Evolutionary conservation across 2,797 vertebrate species (phyloP).

Genomic region (Caiman crocodilus): DNA sequence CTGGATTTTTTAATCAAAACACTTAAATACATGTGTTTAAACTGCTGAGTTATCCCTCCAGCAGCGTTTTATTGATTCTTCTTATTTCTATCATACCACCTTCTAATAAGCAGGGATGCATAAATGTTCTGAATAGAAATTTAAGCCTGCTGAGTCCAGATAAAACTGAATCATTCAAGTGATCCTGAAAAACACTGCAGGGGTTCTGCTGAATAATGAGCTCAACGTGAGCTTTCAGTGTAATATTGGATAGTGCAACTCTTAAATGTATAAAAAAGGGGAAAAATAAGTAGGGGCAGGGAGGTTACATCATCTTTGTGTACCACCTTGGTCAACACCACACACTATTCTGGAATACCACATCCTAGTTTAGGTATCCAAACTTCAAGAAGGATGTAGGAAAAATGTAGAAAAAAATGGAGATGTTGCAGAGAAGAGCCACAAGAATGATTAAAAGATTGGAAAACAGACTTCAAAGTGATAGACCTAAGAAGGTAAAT

Average conservation of each 20-base stretch:
- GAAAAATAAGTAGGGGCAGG: neutral
- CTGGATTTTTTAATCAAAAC: neutral
- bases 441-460: neutral
- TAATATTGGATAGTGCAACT: neutral
- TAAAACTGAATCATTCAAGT: neutral
- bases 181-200: neutral
- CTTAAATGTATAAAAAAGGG: neutral
- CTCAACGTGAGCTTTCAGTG: neutral
- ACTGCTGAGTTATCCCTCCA: neutral
- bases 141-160: neutral
- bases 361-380: neutral
- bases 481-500: neutral
- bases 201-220: neutral
- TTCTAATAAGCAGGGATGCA: neutral
- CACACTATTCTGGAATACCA: neutral
- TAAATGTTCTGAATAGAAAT: neutral
- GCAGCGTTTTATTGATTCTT: neutral
- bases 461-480: neutral
- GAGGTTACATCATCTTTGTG: neutral
- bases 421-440: neutral
- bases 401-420: neutral
- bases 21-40: neutral
- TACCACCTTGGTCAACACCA: neutral
- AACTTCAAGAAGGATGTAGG: neutral
- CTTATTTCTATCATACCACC: neutral